phyloP scores from a whole-genome alignment of 2,113 vertebrate species.

The Arvicanthis niloticus region DNA sequence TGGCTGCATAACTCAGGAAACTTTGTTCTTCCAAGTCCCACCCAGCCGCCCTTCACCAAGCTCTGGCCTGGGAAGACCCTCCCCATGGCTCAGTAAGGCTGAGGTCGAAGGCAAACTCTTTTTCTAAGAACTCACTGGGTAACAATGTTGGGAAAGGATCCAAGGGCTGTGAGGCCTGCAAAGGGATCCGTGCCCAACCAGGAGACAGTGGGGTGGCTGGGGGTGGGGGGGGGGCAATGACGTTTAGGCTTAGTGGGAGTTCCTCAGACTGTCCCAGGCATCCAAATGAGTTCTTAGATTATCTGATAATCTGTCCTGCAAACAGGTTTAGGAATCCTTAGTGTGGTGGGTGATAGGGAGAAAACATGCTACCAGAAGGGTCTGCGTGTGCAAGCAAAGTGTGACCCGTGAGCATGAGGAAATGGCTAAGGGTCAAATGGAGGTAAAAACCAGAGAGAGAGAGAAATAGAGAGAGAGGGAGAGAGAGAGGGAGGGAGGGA shows the following conservation, averaged over 20 bases:
- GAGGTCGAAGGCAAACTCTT: background rate
- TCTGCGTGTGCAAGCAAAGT: accelerated
- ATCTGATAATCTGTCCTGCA: background rate
- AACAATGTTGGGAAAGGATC: background rate
- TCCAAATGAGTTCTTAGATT: background rate
- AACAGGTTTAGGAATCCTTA: background rate
- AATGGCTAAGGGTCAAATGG: background rate
- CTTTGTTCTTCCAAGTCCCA: background rate
- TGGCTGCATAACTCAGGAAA: background rate
- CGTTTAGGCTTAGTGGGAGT: background rate
- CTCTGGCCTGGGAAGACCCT: background rate
- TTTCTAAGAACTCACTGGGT: background rate
- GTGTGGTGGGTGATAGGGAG: accelerated
- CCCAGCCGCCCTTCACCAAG: background rate
- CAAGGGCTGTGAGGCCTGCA: background rate
- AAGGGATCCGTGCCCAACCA: background rate
- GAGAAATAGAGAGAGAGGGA: background rate
- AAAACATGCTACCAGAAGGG: background rate
- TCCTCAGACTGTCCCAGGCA: background rate
- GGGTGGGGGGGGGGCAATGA: background rate
- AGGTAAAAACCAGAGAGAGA: background rate
- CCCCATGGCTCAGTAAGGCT: background rate
- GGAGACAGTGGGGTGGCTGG: too few relatives aligned
- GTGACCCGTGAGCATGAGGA: background rate
- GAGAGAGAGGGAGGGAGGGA: background rate